Evolutionary conservation across 2,888 invertebrate species (phyloP).

Genomic region (Antheraea assamensis): DNA sequence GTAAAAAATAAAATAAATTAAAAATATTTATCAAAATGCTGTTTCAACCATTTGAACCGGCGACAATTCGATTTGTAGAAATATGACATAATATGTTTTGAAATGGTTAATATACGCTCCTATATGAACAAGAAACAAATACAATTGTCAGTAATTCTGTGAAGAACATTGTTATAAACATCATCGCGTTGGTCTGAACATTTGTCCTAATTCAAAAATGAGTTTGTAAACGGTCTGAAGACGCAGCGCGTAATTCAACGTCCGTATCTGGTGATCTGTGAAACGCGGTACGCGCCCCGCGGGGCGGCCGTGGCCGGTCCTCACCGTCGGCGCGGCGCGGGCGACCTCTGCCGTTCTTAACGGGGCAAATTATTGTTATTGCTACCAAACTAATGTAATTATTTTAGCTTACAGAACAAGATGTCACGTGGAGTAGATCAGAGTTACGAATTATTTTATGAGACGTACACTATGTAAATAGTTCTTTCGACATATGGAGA

Average conservation of each 20-base stretch:
- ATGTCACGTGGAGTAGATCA: constrained; percentile 38
- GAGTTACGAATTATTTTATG: not conserved
- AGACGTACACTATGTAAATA: no score
- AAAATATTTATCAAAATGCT: not conserved
- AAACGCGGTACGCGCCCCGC: constrained; percentile 56
- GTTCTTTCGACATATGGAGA: no score
- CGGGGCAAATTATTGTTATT: constrained; percentile 75
- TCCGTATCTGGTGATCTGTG: constrained; percentile 77
- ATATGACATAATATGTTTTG: not conserved
- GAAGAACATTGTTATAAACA: constrained; percentile 2
- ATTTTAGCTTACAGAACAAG: constrained; percentile 60
- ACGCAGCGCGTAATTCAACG: constrained; percentile 55
- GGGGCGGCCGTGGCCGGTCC: constrained; percentile 40
- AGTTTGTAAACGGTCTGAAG: constrained; percentile 15
- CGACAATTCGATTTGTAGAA: not conserved
- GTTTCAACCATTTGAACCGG: not conserved
- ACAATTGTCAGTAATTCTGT: not conserved
- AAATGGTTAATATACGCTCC: not conserved
- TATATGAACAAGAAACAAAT: not conserved
- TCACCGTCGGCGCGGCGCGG: constrained; percentile 45
- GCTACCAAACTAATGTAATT: constrained; percentile 78
- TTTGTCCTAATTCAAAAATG: constrained; percentile 15
- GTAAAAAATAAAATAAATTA: not conserved
- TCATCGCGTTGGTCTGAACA: constrained; percentile 8
- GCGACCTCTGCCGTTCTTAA: constrained; percentile 37